Base-by-base conservation (phyloP, 2,797 vertebrate genomes). In the Falco cherrug region DNA sequence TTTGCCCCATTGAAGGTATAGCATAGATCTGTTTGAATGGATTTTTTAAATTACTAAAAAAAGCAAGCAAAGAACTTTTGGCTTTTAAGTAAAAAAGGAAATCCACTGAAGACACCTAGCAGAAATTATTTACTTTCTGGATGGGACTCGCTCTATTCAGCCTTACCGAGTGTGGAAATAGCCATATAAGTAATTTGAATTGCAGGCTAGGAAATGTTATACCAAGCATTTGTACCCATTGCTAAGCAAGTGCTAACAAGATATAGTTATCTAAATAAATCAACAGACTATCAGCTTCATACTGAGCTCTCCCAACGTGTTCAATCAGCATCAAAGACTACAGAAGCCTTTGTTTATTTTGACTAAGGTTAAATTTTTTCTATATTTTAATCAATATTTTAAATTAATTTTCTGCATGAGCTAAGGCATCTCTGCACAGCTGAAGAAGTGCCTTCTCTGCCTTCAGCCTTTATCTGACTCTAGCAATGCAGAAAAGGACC, bases 241-340 rank as follows among this genome's bases (percentile, higher is more conserved):
- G 54, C 85, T 81, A 89, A 87, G 33, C 77, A 96, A 91, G 81
- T 84, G 73, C 63, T 67, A 94, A 88, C 73, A 74, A 82, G 86
- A 51, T 25, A 51, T 12, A 57, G 71, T 71, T 83, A 87, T 53
- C 57, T 86, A 87, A 91, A 94, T 60, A 93, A 84, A 96, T 48
- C 81, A 94, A 75, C 35, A 83, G 37, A 29, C 4, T 7, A 63
- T 68, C 70, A 74, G 5, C 37, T 61, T 77, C 70, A 74, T 29
- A 69, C 48, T 45, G 47, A 78, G 59, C 35, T 90, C 65, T 77
- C 83, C 45, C 37, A 87, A 15, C 2, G 2, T 57, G 24, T 76
- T 90, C 70, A 37, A 9, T 5, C 19, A 60, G n/a, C 80, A 79
- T 39, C 63, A 87, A 87, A 87, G 76, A 56, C 41, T 37, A 53